Percentiles rank a stretch among this genome's conserved stretches.
Evolutionary conservation across 2,113 vertebrate species (phyloP).

Genomic region (Megaptera novaeangliae): DNA sequence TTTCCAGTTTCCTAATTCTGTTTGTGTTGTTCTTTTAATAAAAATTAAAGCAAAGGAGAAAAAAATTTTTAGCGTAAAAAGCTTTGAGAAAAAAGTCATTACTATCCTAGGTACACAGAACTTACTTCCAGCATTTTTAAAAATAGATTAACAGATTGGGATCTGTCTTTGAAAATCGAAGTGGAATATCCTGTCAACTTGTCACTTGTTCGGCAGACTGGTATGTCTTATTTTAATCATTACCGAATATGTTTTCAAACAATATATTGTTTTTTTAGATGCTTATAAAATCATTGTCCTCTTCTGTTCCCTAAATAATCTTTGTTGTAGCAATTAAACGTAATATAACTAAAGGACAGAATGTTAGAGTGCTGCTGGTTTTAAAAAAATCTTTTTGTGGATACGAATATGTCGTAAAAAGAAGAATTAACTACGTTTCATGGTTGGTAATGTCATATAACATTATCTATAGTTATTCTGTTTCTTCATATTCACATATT

Average conservation of each 20-base stretch:
- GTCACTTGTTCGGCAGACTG: slow-evolving; percentile 91
- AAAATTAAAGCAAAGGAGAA: slow-evolving; percentile 5
- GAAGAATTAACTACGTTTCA: not conserved
- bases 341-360: not conserved
- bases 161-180: slow-evolving; percentile 83
- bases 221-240: slow-evolving; percentile 75
- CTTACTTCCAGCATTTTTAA: not conserved
- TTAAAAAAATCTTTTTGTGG: not conserved
- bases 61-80: not conserved
- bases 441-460: not conserved
- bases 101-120: not conserved
- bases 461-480: not conserved
- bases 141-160: slow-evolving; percentile 79
- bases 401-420: not conserved
- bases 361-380: not conserved
- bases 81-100: not conserved
- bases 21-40: not conserved
- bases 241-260: not conserved
- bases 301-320: not conserved
- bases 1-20: not conserved
- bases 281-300: not conserved
- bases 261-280: not conserved
- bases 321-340: not conserved
- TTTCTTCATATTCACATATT: not conserved
- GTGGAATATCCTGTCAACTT: slow-evolving; percentile 83